Base-by-base conservation (phyloP, 2,797 vertebrate genomes). In the Toxotes lorentzi region DNA sequence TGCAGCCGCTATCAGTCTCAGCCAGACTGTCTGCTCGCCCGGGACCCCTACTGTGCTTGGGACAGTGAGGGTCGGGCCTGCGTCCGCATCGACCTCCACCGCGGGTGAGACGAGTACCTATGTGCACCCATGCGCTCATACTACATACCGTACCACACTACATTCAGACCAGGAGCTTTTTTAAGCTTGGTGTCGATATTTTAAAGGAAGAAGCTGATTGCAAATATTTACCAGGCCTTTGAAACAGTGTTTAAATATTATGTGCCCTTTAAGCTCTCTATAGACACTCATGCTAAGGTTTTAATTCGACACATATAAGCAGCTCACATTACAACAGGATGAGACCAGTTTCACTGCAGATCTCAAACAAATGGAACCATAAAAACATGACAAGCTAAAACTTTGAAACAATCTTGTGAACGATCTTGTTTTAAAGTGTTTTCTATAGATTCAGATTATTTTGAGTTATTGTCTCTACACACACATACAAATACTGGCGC, bases 11-110 rank as follows among this genome's bases (percentile, higher is more conserved):
- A 96, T 92, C 93, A 95, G 87, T 96, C 95, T 70, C 95, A 94
- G 86, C 94, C 93, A 86, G 96, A 96, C 92, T 96, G 96, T 82
- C 92, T 95, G 69, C 93, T 96, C 41, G 94, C 95, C 76, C 89
- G 95, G 81, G 96, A 96, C 78, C 96, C 96, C 70, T 96, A 96
- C 93, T 96, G 96, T 32, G 95, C 94, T 32, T 96, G 96, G 96
- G 95, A 96, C 93, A 95, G 91, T 8, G 95, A 95, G 91, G 95
- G 95, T 27, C 92, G 94, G 4, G 93, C 94, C 68, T 96, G 96
- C 19, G 94, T 96, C 78, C 95, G 95, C 84, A 95, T 95, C 57
- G 95, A 96, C 94, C 95, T 95, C 83, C 95, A 96, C 70, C 93
- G 94, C 79, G 93, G 95, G 95, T 96, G 79, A 92, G 91, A 50